Conservation (phyloP, 2,797 vertebrate genomes). For the Gastrophryne carolinensis region DNA sequence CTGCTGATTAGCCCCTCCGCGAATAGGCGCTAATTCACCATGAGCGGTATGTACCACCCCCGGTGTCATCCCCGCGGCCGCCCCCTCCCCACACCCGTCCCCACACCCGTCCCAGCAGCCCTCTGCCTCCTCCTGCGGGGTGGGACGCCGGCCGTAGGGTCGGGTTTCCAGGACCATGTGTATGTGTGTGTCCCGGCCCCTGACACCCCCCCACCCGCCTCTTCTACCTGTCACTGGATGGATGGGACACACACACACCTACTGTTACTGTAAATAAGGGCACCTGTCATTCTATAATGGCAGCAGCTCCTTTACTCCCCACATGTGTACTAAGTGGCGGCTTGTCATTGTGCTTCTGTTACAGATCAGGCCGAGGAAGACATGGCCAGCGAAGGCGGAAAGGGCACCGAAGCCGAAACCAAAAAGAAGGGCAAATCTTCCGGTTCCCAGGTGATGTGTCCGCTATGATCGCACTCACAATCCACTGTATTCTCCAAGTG, state of each 20-base stretch:
- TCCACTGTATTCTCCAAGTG: too few relatives aligned
- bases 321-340: slow-evolving; percentile 20
- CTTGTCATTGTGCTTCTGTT: slow-evolving; percentile 65
- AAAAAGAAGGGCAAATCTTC: slow-evolving; percentile 91
- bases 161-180: slow-evolving; percentile 51
- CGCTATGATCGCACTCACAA: too few relatives aligned
- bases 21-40: slow-evolving; percentile 80
- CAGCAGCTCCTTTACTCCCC: neutral
- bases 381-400: slow-evolving; percentile 96
- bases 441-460: slow-evolving; percentile 86
- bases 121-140: slow-evolving; percentile 61
- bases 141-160: slow-evolving; percentile 51
- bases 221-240: neutral
- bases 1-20: slow-evolving; percentile 54
- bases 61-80: slow-evolving; percentile 28
- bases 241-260: neutral
- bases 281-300: neutral
- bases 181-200: neutral
- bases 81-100: slow-evolving; percentile 43
- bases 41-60: slow-evolving; percentile 94
- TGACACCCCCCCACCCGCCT: neutral
- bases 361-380: slow-evolving; percentile 96
- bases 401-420: slow-evolving; percentile 84
- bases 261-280: too few relatives aligned
- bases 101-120: slow-evolving; percentile 9